These are phyloP conservation scores for Ceratosolen fusciceps DNA, from an alignment of 1,140 invertebrate species.

Conservation along the genomic window DNA sequence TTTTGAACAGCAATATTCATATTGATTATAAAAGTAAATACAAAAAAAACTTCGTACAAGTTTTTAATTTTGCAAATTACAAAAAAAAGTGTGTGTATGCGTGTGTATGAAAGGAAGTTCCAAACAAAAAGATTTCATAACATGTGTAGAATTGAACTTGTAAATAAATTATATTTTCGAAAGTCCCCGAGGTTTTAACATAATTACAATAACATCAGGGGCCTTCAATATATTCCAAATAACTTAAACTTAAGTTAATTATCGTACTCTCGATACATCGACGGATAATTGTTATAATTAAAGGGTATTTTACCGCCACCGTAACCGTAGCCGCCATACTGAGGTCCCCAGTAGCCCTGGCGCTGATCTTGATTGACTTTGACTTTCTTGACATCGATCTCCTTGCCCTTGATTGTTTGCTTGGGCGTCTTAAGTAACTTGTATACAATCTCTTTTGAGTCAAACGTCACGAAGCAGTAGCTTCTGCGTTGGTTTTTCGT, in stretches of 20 bases:
- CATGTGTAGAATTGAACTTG: conserved; percentile 45
- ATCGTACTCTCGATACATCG: conserved; percentile 33
- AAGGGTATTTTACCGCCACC: conserved; percentile 44
- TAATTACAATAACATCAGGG: conserved; percentile 50
- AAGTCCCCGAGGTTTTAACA: conserved; percentile 47
- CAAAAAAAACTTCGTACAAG: conserved; percentile 45
- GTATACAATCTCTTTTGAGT: conserved; percentile 76
- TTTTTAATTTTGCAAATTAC: conserved; percentile 39
- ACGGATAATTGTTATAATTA: conserved; percentile 41
- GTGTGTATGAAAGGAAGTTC: conserved; percentile 38
- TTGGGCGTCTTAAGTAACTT: conserved; percentile 76
- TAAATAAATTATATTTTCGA: conserved; percentile 49
- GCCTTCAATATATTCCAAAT: conserved; percentile 36
- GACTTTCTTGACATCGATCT: conserved; percentile 74
- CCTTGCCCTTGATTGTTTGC: conserved; percentile 77
- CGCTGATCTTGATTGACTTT: conserved; percentile 70
- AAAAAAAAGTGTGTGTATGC: conserved; percentile 39
- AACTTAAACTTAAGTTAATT: conserved; percentile 37
- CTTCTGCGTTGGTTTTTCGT: conserved; percentile 78
- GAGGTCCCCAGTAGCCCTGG: conserved; percentile 68
- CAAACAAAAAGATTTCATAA: conserved; percentile 46
- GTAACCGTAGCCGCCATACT: conserved; percentile 69
- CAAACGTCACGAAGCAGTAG: conserved; percentile 80
- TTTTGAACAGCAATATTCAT: conserved; percentile 34
- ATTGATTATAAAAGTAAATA: conserved; percentile 43